Percentiles rank a stretch among this genome's conserved stretches.
Evolutionary conservation across 1,140 invertebrate species (phyloP).

Genomic region (Calliopsis andreniformis): DNA sequence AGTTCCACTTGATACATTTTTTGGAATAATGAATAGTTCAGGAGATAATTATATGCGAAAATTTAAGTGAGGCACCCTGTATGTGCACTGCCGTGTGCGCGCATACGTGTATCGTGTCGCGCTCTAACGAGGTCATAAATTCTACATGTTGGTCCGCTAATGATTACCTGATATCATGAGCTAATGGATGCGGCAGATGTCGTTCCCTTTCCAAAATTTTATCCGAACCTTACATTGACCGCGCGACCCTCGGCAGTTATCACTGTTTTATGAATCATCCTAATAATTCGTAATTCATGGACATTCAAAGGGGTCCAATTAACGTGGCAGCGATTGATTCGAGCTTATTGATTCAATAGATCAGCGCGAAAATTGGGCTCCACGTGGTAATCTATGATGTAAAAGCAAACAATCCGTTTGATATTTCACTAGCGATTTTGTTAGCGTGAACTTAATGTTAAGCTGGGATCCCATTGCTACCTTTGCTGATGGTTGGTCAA

Average conservation of each 20-base stretch:
- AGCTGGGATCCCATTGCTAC: neutral
- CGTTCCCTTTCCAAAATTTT: slow-evolving; percentile 27
- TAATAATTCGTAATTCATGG: neutral
- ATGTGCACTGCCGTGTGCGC: too few relatives aligned
- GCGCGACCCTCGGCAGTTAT: neutral
- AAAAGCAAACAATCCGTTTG: neutral
- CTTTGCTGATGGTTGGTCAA: neutral
- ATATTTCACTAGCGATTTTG: neutral
- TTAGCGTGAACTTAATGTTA: neutral
- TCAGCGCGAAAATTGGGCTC: neutral
- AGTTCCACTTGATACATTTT: too few relatives aligned
- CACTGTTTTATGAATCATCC: slow-evolving; percentile 12
- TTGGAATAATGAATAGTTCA: too few relatives aligned
- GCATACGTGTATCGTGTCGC: neutral
- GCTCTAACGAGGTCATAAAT: slow-evolving; percentile 55
- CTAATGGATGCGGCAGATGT: slow-evolving; percentile 51
- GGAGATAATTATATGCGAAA: too few relatives aligned
- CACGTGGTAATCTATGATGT: neutral
- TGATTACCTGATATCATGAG: slow-evolving; percentile 53
- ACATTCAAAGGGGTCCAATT: slow-evolving; percentile 15
- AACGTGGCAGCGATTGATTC: neutral
- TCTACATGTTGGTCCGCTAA: slow-evolving; percentile 45
- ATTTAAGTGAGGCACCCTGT: too few relatives aligned
- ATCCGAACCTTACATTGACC: slow-evolving; percentile 4
- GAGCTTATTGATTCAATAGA: slow-evolving; percentile 10